Base-by-base conservation (phyloP, 2,888 invertebrate species). In the Callinectes sapidus region DNA sequence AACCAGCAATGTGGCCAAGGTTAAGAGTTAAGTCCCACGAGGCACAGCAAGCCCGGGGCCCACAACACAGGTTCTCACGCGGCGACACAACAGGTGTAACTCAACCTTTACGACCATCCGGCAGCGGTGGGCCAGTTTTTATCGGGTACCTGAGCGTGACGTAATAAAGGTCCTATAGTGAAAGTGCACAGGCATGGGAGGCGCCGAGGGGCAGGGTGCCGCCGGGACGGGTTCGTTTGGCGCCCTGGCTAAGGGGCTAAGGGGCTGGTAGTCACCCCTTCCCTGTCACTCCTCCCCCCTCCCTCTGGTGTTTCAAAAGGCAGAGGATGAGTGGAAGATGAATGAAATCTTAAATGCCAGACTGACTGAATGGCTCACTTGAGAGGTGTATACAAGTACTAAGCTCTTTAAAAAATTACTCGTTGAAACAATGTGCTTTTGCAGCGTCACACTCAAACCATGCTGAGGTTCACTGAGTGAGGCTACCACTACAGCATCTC, bases 111-210 rank as follows among this genome's bases (percentile, higher is more conserved):
- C 81, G 13, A 35, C 35, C 81, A 81, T 14, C 35, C 35, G 16
- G 81, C 81, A 81, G 32, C 81, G n/a, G 18, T 18, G 81, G 35
- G 35, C 89, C 18, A 89, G 66, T 89, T 89, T 89, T 89, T 66
- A 89, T 35, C 89, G n/a, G 66, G 71, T 13, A 35, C 71, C 89
- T n/a, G 35, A 35, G 35, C 66, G 35, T 66, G 61, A 89, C 66
- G 89, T 66, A 66, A 89, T 16, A 39, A 89, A 89, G 35, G 32
- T 23, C 39, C 66, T 28, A 66, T 66, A 89, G 89, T 89, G 89
- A 66, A 66, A 66, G 89, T 89, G 89, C 28, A 39, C 32, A 8
- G 88, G 14, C 55, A 55, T 87, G 87, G 87, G 39, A 54, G 87
- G n/a, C 87, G 86, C 87, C 87, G 48, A 16, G 87, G n/a, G 87